Evolutionary conservation across 2,113 vertebrate species (phyloP), one percentile per base, ranked within the genome.

Genomic region (Epinephelus lanceolatus): DNA sequence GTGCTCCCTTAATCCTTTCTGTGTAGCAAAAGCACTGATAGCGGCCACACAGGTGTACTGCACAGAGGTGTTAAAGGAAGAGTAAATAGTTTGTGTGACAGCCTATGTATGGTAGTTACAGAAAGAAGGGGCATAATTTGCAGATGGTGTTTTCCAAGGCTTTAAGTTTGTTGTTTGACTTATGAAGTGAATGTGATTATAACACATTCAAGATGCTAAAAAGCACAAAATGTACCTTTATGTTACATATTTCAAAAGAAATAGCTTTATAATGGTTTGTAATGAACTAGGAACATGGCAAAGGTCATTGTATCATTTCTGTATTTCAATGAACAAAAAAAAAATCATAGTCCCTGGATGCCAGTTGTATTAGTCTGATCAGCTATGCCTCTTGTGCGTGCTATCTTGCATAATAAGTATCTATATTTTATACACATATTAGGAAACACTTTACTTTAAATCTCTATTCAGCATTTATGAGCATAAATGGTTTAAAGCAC

Each of bases 1-100:
- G 62, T 25, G 53, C 23, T 30, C 37, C 57, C 37, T 27, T 25
- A 18, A 11, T 47, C 5, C 5, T 52, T 33, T 75, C 12, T 60
- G 40, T 65, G 62, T 3, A 19, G 57, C 84, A 86, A 57, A 21
- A 82, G 77, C 79, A 60, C 88, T 14, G 14, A 25, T 21, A 83
- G 66, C 76, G 87, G 80, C 12, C 71, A 69, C 25, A 72, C 12
- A n/a, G 1, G n/a, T 66, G 63, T 42, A 91, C 81, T 92, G 76
- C 80, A 86, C 4, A 3, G 12, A 12, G 3, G 40, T 53, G 21
- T 45, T 5, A 1, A 2, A 21, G 21, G 51, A 40, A 27, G 45
- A 63, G 25, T 6, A 62, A 62, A 62, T 18, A 18, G 30, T 30
- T 47, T 49, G 23, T 33, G 19, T 56, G 56, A 42, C 40, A 42